These are phyloP conservation scores for Temnopleurus reevesii DNA, from an alignment of 53 echinoderm and acorn worm species.

Conservation along the genomic window DNA sequence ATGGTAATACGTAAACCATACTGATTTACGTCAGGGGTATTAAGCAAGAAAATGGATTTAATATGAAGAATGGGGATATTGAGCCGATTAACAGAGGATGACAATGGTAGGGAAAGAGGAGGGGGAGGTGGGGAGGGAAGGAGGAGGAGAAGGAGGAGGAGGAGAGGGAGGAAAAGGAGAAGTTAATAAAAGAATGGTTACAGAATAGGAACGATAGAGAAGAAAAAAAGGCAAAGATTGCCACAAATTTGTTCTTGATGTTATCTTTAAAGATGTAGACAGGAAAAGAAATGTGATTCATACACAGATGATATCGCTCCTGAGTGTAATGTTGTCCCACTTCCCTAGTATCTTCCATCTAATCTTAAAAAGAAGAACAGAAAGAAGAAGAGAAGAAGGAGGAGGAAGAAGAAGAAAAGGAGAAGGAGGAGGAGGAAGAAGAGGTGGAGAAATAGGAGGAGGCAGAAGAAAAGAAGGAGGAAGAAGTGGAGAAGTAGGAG, in stretches of 20 bases:
- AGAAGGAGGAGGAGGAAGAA: not conserved
- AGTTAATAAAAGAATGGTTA: not conserved
- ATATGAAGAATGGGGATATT: too few species aligned
- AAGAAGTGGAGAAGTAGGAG: not conserved
- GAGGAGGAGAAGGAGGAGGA: not conserved
- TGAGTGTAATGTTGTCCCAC: not conserved
- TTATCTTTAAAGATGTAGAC: not conserved
- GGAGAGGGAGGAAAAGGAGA: not conserved
- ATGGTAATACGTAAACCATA: too few species aligned
- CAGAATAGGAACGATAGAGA: not conserved
- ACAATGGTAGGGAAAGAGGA: not conserved
- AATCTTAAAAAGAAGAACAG: not conserved
- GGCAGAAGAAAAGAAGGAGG: not conserved
- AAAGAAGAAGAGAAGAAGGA: not conserved
- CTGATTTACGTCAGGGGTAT: too few species aligned
- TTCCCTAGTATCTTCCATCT: too few species aligned
- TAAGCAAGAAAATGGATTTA: too few species aligned
- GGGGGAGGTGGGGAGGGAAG: not conserved
- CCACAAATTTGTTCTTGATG: not conserved
- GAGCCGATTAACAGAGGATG: too few species aligned
- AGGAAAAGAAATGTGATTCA: not conserved
- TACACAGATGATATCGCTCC: not conserved
- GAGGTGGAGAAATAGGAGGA: not conserved
- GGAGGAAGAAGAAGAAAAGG: not conserved
- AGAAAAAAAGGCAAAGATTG: not conserved